Conservation (phyloP, 2,888 invertebrate genomes). For the Protodeltote pygarga region DNA sequence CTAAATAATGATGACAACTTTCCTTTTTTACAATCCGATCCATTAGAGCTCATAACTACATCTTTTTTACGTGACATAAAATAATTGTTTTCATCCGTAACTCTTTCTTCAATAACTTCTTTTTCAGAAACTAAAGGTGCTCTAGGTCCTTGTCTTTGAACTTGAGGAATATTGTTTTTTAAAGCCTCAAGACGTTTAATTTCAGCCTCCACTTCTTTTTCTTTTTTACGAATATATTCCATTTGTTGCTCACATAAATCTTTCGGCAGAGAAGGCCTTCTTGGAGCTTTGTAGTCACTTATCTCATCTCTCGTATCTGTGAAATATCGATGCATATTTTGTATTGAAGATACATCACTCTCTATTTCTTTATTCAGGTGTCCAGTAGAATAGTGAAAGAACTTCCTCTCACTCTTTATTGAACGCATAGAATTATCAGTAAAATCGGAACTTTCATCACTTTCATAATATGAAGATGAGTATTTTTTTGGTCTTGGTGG, state of each 20-base stretch:
- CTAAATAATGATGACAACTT: conserved; percentile 77
- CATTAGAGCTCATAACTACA: conserved; percentile 61
- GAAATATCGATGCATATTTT: conserved; percentile 79
- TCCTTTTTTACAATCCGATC: conserved; percentile 48
- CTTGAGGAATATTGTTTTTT: conserved; percentile 33
- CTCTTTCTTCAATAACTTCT: conserved; percentile 55
- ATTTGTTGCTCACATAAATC: conserved; percentile 89
- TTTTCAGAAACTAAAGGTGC: conserved; percentile 77
- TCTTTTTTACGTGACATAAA: conserved; percentile 80
- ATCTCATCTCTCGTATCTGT: conserved; percentile 64
- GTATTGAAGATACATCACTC: conserved; percentile 79
- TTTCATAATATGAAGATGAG: conserved; percentile 76
- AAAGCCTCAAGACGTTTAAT: conserved; percentile 88
- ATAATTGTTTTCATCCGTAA: conserved; percentile 69
- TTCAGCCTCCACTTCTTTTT: conserved; percentile 89
- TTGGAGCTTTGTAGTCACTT: conserved; percentile 57
- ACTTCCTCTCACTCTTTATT: conserved; percentile 73
- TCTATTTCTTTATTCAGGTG: conserved; percentile 81
- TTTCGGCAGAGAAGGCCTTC: conserved; percentile 88
- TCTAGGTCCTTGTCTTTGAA: conserved; percentile 65
- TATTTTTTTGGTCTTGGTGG: conserved; percentile 76
- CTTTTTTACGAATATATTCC: conserved; percentile 89
- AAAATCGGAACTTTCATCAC: conserved; percentile 79
- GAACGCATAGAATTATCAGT: conserved; percentile 73
- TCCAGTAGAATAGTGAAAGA: conserved; percentile 81